phyloP scores from a whole-genome alignment of 2,888 invertebrate genomes.

The Sialis lutaria region DNA sequence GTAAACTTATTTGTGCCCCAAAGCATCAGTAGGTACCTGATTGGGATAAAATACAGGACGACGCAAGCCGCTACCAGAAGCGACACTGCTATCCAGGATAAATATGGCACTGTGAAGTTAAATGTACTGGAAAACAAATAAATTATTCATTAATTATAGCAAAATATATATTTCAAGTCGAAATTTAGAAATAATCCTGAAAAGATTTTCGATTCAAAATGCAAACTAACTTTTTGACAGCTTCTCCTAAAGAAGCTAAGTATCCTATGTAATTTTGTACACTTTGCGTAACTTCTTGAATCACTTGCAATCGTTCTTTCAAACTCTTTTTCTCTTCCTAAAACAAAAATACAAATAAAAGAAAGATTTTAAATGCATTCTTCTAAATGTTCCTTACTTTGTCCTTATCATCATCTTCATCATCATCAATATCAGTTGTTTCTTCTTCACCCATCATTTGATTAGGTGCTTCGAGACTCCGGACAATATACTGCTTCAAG shows the following conservation, averaged over 20 bases:
- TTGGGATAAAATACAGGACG: constrained; percentile 75
- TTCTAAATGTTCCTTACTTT: constrained; percentile 34
- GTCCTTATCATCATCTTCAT: constrained; percentile 83
- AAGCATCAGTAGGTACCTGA: constrained; percentile 73
- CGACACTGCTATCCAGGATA: constrained; percentile 81
- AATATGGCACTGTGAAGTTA: constrained; percentile 92
- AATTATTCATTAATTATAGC: constrained; percentile 1
- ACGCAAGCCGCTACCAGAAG: constrained; percentile 54
- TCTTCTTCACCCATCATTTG: constrained; percentile 25
- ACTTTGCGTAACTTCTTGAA: constrained; percentile 92
- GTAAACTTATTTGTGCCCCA: constrained; percentile 95
- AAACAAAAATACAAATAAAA: constrained; percentile 10
- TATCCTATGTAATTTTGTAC: constrained; percentile 93
- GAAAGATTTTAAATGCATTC: background rate
- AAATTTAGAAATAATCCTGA: background rate
- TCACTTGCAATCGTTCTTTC: constrained; percentile 82
- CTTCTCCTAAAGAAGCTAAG: constrained; percentile 84
- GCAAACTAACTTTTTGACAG: constrained; percentile 72
- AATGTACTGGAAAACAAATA: constrained; percentile 54
- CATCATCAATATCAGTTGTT: constrained; percentile 48
- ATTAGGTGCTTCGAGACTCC: constrained; percentile 22
- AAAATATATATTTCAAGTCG: background rate
- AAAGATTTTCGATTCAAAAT: too few species aligned
- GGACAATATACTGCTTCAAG: constrained; percentile 50
- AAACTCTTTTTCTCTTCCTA: constrained; percentile 91